phyloP scores from a whole-genome alignment of 1,140 invertebrate genomes.

The Metopolophium dirhodum region DNA sequence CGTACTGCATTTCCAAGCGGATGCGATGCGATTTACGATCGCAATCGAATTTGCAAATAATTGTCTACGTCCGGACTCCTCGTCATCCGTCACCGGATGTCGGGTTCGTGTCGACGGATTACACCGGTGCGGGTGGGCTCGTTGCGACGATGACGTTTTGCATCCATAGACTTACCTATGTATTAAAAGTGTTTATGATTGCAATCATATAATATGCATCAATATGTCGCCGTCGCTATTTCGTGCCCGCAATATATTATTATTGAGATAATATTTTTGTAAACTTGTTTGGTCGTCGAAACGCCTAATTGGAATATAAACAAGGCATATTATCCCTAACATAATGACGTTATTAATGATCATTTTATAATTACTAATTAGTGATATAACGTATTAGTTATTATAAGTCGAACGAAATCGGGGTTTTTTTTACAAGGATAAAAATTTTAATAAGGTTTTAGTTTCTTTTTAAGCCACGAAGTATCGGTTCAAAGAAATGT shows the following conservation, averaged over 20 bases:
- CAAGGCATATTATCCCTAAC: not conserved
- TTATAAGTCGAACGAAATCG: too few species aligned
- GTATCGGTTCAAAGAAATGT: too few species aligned
- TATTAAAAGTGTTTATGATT: too few species aligned
- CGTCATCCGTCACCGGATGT: constrained; percentile 19
- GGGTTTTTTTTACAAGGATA: too few species aligned
- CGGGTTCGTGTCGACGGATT: constrained; percentile 14
- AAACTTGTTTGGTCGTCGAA: not conserved
- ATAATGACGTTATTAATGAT: not conserved
- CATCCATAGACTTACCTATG: not conserved
- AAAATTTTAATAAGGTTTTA: too few species aligned
- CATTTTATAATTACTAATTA: not conserved
- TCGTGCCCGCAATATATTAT: not conserved
- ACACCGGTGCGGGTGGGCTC: not conserved
- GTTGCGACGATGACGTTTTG: not conserved
- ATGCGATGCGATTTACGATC: not conserved
- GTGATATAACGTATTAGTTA: too few species aligned
- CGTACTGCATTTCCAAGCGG: not conserved
- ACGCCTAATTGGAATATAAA: not conserved
- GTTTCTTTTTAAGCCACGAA: not conserved
- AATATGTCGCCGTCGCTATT: not conserved
- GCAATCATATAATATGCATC: too few species aligned
- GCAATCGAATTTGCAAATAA: constrained; percentile 6
- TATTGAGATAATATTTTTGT: not conserved
- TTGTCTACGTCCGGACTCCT: not conserved